Percentiles rank a stretch among this genome's conserved stretches.
phyloP scores from a whole-genome alignment of 2,888 invertebrate species.

The Drosophila ustulata region DNA sequence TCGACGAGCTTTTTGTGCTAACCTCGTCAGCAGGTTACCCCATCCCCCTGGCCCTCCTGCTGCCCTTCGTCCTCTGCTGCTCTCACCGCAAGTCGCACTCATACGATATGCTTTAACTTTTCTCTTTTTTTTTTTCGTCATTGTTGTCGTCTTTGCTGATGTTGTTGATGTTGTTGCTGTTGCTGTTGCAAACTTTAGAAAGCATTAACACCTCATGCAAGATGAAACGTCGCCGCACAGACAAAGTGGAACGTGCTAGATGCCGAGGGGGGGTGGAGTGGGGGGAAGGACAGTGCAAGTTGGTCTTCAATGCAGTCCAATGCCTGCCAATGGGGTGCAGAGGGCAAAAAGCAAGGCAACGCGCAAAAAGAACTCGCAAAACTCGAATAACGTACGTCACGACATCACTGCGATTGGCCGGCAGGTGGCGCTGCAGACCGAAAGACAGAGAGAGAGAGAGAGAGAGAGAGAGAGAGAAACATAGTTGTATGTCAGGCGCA shows the following conservation, averaged over 20 bases:
- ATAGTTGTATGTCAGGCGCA: not conserved
- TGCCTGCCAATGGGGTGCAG: conserved; percentile 17
- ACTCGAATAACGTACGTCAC: conserved; percentile 71
- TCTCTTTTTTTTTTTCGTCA: conserved; percentile 3
- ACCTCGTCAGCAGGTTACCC: conserved; percentile 37
- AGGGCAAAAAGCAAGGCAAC: conserved; percentile 53
- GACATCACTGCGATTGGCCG: conserved; percentile 37
- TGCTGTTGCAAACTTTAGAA: conserved; percentile 54
- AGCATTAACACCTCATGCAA: conserved; percentile 67
- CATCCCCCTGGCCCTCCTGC: not conserved
- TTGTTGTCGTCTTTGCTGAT: conserved; percentile 2
- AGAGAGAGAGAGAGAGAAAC: not conserved
- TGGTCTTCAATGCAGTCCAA: conserved; percentile 13
- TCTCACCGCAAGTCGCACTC: conserved; percentile 20
- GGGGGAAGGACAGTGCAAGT: not conserved
- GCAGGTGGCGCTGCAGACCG: conserved; percentile 47
- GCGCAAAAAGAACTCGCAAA: conserved; percentile 49
- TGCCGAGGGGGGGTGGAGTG: not conserved
- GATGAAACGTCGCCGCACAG: conserved; percentile 43
- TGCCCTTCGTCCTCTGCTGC: not conserved
- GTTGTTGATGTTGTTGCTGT: conserved; percentile 10
- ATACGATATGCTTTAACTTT: conserved; percentile 42
- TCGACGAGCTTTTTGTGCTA: conserved; percentile 45
- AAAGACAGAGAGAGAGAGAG: not conserved
- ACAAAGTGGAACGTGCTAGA: conserved; percentile 37